Percentiles rank a stretch among this genome's conserved stretches.
These are phyloP conservation scores for Ametastegia equiseti DNA, from an alignment of 2,888 invertebrate species.

Conservation along the genomic window DNA sequence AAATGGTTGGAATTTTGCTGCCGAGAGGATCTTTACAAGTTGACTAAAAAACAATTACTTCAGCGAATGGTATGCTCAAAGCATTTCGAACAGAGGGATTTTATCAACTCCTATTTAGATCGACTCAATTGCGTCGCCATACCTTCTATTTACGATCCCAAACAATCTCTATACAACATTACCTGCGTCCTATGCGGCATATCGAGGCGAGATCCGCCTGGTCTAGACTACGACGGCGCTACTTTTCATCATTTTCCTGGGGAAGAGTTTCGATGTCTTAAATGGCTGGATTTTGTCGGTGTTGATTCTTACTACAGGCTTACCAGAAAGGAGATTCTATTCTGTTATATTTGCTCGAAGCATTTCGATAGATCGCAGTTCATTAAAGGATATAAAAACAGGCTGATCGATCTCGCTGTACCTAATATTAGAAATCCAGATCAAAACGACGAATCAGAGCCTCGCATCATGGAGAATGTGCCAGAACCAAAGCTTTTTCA, in stretches of 20 bases:
- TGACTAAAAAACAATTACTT: slow-evolving; percentile 71
- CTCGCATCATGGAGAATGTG: slow-evolving; percentile 56
- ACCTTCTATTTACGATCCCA: slow-evolving; percentile 72
- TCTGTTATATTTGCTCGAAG: slow-evolving; percentile 73
- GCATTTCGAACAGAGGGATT: slow-evolving; percentile 69
- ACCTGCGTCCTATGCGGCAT: slow-evolving; percentile 70
- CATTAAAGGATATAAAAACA: slow-evolving; percentile 64
- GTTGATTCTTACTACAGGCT: slow-evolving; percentile 72
- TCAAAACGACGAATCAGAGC: slow-evolving; percentile 54
- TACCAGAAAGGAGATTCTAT: slow-evolving; percentile 73
- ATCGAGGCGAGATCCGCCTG: slow-evolving; percentile 68
- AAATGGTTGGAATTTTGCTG: slow-evolving; percentile 73
- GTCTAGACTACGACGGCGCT: slow-evolving; percentile 66
- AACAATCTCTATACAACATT: slow-evolving; percentile 73
- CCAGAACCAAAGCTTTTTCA: slow-evolving; percentile 58
- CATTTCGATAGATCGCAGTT: slow-evolving; percentile 72
- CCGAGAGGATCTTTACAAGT: slow-evolving; percentile 72
- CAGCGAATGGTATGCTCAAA: slow-evolving; percentile 74
- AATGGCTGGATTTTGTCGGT: slow-evolving; percentile 74
- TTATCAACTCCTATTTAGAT: slow-evolving; percentile 72
- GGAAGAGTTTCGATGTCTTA: slow-evolving; percentile 72
- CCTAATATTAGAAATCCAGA: slow-evolving; percentile 68
- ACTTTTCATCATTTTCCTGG: slow-evolving; percentile 74
- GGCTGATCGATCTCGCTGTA: slow-evolving; percentile 68
- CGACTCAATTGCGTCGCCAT: slow-evolving; percentile 69